phyloP scores from a whole-genome alignment of 2,888 invertebrate species.

The Erynnis tages region DNA sequence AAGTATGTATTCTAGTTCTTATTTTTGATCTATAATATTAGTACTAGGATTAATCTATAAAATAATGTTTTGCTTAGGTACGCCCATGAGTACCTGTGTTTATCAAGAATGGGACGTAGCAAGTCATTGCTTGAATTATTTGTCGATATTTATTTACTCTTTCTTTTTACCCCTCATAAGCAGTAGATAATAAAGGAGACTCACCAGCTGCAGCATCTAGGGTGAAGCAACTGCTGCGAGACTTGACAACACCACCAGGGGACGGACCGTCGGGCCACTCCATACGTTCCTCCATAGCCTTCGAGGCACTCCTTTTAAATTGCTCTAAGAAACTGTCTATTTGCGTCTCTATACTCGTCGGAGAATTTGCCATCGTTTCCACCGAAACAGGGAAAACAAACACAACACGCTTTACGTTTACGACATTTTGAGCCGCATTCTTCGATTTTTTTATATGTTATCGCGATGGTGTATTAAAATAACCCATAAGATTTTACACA shows the following conservation, averaged over 20 bases:
- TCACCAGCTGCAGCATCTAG: conserved; percentile 69
- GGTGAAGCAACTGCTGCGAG: conserved; percentile 76
- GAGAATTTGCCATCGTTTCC: conserved; percentile 83
- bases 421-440: conserved; percentile 51
- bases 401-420: conserved; percentile 58
- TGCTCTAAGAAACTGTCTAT: conserved; percentile 93
- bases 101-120: too few relatives aligned
- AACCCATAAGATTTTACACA: conserved; percentile 38
- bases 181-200: too few relatives aligned
- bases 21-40: too few relatives aligned
- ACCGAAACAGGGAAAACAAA: conserved; percentile 78
- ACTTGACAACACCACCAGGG: conserved; percentile 70
- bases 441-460: conserved; percentile 36
- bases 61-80: too few relatives aligned
- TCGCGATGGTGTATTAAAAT: conserved; percentile 24
- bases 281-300: conserved; percentile 85
- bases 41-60: too few relatives aligned
- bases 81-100: too few relatives aligned
- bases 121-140: too few relatives aligned
- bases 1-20: too few relatives aligned
- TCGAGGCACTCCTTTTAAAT: conserved; percentile 89
- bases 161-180: too few relatives aligned
- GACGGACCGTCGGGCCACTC: conserved; percentile 78
- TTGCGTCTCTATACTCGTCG: conserved; percentile 89
- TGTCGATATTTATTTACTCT: too few relatives aligned